Percentiles rank a stretch among this genome's conserved stretches.
Evolutionary conservation across 2,888 invertebrate species (phyloP).

Genomic region (Epirrita christyi): DNA sequence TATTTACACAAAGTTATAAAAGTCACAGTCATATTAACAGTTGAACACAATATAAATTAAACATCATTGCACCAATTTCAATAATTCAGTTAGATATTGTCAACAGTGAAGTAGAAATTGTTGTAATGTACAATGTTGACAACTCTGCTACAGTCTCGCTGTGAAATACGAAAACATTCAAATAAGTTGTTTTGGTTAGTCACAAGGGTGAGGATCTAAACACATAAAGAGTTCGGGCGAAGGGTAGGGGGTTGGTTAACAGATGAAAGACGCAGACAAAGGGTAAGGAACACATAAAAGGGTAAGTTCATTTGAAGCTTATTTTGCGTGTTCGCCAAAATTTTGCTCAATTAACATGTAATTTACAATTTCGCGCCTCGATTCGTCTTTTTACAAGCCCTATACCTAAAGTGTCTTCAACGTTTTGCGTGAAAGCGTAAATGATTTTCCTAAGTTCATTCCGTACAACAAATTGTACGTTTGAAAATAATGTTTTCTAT

Average conservation of each 20-base stretch:
- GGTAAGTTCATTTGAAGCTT: conserved; percentile 85
- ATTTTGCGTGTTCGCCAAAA: conserved; percentile 84
- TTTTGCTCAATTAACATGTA: conserved; percentile 75
- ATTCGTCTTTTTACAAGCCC: conserved; percentile 76
- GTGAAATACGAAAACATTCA: conserved; percentile 80
- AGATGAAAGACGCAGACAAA: conserved; percentile 94
- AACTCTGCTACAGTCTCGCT: conserved; percentile 70
- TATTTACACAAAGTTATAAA: conserved; percentile 2
- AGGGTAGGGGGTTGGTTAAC: conserved; percentile 85
- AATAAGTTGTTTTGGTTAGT: conserved; percentile 81
- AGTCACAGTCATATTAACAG: conserved; percentile 35
- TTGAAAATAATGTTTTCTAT: conserved; percentile 69
- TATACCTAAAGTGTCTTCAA: conserved; percentile 79
- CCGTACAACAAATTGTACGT: conserved; percentile 76
- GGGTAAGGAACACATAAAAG: conserved; percentile 87
- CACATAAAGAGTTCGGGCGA: conserved; percentile 83
- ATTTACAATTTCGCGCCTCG: conserved; percentile 75
- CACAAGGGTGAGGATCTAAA: conserved; percentile 83
- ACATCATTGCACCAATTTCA: conserved; percentile 80
- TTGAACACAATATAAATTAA: conserved; percentile 31
- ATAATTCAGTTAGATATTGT: conserved; percentile 56
- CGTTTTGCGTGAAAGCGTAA: conserved; percentile 85
- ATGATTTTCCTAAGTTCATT: conserved; percentile 83
- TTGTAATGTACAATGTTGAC: conserved; percentile 80
- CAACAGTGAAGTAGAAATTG: conserved; percentile 76